These are phyloP conservation scores for Ophion ventricosus DNA, from an alignment of 2,888 invertebrate species.

Conservation along the genomic window DNA sequence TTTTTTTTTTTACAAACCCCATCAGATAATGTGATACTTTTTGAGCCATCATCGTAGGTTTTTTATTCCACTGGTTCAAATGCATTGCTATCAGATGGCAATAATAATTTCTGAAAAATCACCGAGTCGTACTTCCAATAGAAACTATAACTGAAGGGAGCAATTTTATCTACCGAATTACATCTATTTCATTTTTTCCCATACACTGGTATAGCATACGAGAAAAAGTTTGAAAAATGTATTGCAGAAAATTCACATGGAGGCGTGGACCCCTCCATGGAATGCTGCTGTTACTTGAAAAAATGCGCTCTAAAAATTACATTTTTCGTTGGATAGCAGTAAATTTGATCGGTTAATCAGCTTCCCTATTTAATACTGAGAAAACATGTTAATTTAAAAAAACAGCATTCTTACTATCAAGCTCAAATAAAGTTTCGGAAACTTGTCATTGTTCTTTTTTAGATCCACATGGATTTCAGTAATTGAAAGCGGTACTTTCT, in stretches of 20 bases:
- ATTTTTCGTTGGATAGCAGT: neutral
- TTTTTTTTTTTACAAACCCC: neutral
- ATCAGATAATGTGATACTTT: neutral
- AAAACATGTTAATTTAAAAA: neutral
- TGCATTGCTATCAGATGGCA: neutral
- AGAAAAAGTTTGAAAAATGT: neutral
- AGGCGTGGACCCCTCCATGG: neutral
- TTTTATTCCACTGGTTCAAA: neutral
- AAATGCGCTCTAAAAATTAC: neutral
- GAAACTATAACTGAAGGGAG: neutral
- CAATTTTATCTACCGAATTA: neutral
- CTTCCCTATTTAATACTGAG: neutral
- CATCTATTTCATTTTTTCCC: neutral
- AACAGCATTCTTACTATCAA: neutral
- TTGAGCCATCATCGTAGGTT: neutral
- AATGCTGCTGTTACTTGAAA: neutral
- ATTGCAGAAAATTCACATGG: neutral
- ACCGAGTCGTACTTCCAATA: neutral
- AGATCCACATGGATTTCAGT: neutral
- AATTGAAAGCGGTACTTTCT: conserved; percentile 23
- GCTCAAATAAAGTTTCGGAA: neutral
- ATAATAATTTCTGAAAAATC: neutral
- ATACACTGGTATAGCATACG: neutral
- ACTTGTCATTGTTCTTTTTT: neutral
- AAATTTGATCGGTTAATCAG: neutral